Evolutionary conservation across 2,113 vertebrate species (phyloP).

Genomic region (Calypte anna): DNA sequence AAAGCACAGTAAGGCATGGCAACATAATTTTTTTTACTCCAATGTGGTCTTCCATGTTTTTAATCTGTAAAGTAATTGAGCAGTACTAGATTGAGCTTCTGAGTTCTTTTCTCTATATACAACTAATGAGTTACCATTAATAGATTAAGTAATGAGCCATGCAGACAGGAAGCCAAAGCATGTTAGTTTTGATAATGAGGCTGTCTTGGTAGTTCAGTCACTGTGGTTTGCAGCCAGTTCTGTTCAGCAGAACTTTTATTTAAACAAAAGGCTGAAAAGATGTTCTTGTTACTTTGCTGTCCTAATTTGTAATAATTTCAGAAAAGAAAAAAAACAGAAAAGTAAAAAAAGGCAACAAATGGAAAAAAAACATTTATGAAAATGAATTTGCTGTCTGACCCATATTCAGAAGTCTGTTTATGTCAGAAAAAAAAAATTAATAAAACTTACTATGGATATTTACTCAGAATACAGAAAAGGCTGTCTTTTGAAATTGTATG

Average conservation of each 20-base stretch:
- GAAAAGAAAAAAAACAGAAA: not conserved
- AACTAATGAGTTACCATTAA: not conserved
- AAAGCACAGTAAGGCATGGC: not conserved
- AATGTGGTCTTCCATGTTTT: not conserved
- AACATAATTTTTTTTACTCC: not conserved
- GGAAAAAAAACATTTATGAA: not conserved
- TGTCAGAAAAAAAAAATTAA: not conserved
- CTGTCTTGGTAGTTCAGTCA: not conserved
- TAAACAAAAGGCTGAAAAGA: not conserved
- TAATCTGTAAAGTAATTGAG: not conserved
- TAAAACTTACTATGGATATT: not conserved
- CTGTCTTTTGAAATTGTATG: not conserved
- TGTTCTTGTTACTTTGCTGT: not conserved
- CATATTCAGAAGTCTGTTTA: not conserved
- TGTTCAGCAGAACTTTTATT: not conserved
- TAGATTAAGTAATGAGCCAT: not conserved
- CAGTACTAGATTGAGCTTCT: not conserved
- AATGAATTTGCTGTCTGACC: not conserved
- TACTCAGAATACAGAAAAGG: not conserved
- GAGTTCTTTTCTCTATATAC: not conserved
- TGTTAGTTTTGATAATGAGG: not conserved
- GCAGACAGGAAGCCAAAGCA: not conserved
- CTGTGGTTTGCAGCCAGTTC: not conserved
- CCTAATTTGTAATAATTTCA: not conserved
- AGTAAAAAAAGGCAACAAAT: rapidly evolving